These are phyloP conservation scores for Zaprionus nigranus DNA, from an alignment of 1,140 invertebrate genomes.

Conservation along the genomic window DNA sequence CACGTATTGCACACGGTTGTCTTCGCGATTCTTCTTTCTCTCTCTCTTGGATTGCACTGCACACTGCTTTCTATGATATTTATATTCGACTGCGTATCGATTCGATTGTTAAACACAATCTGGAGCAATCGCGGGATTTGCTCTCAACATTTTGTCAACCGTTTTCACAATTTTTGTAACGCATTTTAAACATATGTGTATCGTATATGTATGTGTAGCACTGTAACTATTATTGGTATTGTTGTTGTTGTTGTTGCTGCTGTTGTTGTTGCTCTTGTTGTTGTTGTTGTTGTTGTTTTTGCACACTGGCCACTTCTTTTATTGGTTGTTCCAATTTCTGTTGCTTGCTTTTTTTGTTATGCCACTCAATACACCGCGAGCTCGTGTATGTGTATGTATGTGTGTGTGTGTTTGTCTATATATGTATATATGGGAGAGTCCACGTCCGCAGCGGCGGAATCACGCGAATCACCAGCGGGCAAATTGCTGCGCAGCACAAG, in stretches of 20 bases:
- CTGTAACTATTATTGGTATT: slow-evolving; percentile 22
- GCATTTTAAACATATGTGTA: slow-evolving; percentile 59
- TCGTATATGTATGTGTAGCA: slow-evolving; percentile 12
- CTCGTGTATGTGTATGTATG: slow-evolving; percentile 22
- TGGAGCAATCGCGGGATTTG: slow-evolving; percentile 34
- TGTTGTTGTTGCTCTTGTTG: slow-evolving; percentile 23
- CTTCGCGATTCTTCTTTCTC: slow-evolving; percentile 12
- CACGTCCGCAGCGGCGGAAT: slow-evolving; percentile 70
- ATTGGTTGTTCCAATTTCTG: slow-evolving; percentile 73
- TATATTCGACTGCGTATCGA: slow-evolving; percentile 32
- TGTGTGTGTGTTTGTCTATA: slow-evolving; percentile 32
- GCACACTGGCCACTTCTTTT: slow-evolving; percentile 48
- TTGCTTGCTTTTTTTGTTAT: slow-evolving; percentile 72
- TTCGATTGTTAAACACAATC: slow-evolving; percentile 43
- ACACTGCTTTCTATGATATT: slow-evolving; percentile 50
- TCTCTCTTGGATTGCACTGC: slow-evolving; percentile 31
- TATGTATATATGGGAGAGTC: slow-evolving; percentile 52
- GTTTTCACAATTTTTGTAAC: slow-evolving; percentile 78
- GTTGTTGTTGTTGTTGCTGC: slow-evolving; percentile 16
- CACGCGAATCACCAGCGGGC: slow-evolving; percentile 57
- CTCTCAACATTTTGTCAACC: slow-evolving; percentile 66
- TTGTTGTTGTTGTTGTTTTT: slow-evolving; percentile 51
- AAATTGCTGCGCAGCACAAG: slow-evolving; percentile 38
- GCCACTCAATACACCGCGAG: slow-evolving; percentile 48
- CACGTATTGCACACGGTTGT: slow-evolving; percentile 50